Evolutionary conservation across 2,888 invertebrate species (phyloP).

Genomic region (Linnaemya vulpina): DNA sequence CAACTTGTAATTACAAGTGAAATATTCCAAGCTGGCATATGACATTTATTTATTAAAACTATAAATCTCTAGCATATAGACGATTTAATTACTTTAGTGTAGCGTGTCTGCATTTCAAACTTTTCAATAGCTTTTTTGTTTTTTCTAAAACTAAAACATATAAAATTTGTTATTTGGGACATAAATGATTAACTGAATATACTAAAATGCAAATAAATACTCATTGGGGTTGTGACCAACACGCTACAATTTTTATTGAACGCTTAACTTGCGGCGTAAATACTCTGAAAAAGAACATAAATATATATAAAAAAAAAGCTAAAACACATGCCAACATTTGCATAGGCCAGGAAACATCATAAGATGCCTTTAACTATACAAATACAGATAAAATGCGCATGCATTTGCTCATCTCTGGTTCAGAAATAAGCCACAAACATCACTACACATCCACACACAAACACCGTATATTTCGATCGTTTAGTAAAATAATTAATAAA

Average conservation of each 20-base stretch:
- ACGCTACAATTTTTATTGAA: no score
- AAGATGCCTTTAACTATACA: no score
- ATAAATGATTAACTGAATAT: not conserved
- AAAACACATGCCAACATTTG: no score
- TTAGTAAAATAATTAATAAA: conserved; percentile 36
- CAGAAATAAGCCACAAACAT: no score
- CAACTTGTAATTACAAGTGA: no score
- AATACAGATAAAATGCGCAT: not conserved
- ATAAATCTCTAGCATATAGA: conserved; percentile 9
- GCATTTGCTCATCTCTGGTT: not conserved
- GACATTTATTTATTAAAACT: not conserved
- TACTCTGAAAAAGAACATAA: not conserved
- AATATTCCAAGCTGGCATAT: no score
- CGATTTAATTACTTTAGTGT: not conserved
- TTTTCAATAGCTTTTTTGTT: not conserved
- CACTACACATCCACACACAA: conserved; percentile 6
- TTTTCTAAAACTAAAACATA: not conserved
- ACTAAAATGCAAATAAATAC: not conserved
- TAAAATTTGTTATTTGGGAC: not conserved
- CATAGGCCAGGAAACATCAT: no score
- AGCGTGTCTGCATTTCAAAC: conserved; percentile 3
- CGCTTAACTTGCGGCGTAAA: no score
- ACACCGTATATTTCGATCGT: conserved; percentile 23
- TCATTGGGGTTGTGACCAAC: not conserved
- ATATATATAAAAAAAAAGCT: no score